These are phyloP conservation scores for Ploceus nigricollis DNA, from an alignment of 2,113 vertebrate species.

Conservation along the genomic window DNA sequence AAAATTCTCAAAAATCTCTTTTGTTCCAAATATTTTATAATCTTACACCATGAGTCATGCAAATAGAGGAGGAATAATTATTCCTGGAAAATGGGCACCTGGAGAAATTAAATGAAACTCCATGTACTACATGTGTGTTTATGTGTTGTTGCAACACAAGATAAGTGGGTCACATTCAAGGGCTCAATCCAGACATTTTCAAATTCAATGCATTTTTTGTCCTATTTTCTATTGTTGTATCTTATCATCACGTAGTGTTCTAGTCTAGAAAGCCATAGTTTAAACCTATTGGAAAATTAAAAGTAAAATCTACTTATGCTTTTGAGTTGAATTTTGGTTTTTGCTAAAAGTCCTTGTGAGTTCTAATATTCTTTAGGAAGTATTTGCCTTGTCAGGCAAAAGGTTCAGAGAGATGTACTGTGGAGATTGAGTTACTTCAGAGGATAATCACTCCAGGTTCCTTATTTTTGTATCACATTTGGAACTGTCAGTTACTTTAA, in stretches of 20 bases:
- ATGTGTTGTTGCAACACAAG: background rate
- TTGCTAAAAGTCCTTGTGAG: background rate
- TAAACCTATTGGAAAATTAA: background rate
- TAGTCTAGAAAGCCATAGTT: background rate
- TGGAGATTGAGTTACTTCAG: background rate
- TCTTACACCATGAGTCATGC: background rate
- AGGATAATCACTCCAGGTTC: background rate
- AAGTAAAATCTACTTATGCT: background rate
- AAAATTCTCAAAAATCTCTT: background rate
- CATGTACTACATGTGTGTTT: background rate
- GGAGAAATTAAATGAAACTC: background rate
- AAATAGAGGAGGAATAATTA: background rate
- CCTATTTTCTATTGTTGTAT: background rate
- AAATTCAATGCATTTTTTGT: background rate
- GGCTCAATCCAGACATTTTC: background rate
- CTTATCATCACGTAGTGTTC: background rate
- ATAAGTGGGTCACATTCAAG: background rate
- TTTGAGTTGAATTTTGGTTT: background rate
- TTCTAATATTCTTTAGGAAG: background rate
- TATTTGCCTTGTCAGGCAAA: background rate
- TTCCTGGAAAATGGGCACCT: background rate
- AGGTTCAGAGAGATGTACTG: background rate
- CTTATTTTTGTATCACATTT: background rate
- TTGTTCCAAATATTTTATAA: background rate
- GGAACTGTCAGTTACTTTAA: background rate